phyloP scores from a whole-genome alignment of 2,888 invertebrate genomes.

The Oxystoma pomonae region DNA sequence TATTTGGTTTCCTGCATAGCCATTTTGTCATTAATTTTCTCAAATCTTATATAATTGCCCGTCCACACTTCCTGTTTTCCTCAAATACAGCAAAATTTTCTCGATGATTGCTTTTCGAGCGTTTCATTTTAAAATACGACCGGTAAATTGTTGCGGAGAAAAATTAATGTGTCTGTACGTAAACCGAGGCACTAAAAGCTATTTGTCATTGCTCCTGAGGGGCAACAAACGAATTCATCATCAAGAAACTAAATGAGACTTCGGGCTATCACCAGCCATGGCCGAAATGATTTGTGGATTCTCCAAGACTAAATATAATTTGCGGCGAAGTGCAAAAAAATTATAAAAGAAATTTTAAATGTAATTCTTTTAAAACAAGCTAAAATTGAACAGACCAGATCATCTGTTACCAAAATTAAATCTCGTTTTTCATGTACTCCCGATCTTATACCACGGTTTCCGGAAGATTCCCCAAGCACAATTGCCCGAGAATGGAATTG shows the following conservation, averaged over 20 bases:
- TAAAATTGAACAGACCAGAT: too few species aligned
- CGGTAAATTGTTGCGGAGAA: not conserved
- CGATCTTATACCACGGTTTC: too few species aligned
- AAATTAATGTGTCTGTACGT: not conserved
- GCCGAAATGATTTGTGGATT: conserved; percentile 14
- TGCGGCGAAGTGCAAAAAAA: not conserved
- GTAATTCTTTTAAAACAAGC: too few species aligned
- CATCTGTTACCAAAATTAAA: too few species aligned
- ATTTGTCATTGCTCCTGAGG: conserved; percentile 6
- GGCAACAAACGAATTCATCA: conserved; percentile 9
- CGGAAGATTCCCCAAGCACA: too few species aligned
- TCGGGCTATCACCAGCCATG: conserved; percentile 4
- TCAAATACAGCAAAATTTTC: conserved; percentile 1
- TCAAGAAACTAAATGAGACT: conserved; percentile 13
- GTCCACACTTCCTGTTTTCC: not conserved
- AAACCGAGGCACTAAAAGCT: not conserved
- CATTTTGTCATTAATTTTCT: too few species aligned
- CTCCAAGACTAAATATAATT: conserved; percentile 12
- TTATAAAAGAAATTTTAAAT: not conserved
- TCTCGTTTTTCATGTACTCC: too few species aligned
- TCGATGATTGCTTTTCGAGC: conserved; percentile 1
- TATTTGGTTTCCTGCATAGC: too few species aligned
- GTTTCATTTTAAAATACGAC: not conserved
- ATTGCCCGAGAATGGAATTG: too few species aligned
- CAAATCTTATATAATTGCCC: not conserved